Evolutionary conservation across 2,888 invertebrate species (phyloP), one percentile per base, ranked within the genome.

Genomic region (Rhagium mordax): DNA sequence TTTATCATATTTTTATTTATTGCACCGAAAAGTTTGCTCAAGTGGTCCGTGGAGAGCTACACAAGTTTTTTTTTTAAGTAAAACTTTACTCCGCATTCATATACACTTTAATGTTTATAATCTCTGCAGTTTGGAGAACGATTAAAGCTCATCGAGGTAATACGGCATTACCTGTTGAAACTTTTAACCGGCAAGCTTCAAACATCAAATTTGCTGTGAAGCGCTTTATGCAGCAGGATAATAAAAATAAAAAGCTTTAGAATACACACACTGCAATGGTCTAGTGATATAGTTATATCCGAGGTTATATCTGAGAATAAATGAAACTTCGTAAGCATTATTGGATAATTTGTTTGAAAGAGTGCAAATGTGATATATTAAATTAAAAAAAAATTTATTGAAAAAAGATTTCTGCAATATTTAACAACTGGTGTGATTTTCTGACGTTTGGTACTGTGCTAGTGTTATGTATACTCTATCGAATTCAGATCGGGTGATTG

Each of bases 91-190:
- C n/a, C 18, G 51, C 18, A 18, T 51, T 18, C 20, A 51, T 51
- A 51, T 16, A 51, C 18, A 51, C 18, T 18, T n/a, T 47, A 51
- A 16, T 51, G 51, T 51, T 20, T 51, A 51, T 51, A 51, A 51
- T 51, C 20, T 8, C 20, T 8, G 7, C 51, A 20, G 51, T 20
- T 51, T 16, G 51, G 51, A n/a, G 41, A 41, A 51, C 51, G 18
- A 51, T 51, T 51, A 51, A 51, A 51, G 51, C 51, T 20, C 51
- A 51, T 51, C 51, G 16, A 51, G 51, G 20, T 51, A 51, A 16
- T 51, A 51, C 51, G 2, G 59, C 27, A 29, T 29, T 29, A 59
- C 59, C 59, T 59, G 59, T 59, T 59, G 29, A 15, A 59, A 29
- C 59, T 59, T 59, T 55, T 16, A 59, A 29, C 3, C 10, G 10